Percentiles rank a stretch among this genome's conserved stretches.
Conservation (phyloP, 1,140 invertebrate genomes). For the Leptinotarsa texana region DNA sequence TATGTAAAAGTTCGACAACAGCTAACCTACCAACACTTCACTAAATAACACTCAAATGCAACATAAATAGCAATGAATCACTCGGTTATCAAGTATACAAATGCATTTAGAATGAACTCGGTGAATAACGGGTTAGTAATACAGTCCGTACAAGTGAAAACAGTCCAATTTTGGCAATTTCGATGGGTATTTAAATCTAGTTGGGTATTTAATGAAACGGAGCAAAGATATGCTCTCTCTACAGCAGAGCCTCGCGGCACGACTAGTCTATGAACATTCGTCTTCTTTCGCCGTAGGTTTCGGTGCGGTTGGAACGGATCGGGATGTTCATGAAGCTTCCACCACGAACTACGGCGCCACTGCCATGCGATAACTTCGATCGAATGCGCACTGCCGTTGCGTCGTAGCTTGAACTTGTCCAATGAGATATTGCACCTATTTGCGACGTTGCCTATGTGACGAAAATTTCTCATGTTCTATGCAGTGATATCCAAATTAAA, state of each 20-base stretch:
- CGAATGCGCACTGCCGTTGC: conserved; percentile 31
- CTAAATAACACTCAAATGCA: conserved; percentile 20
- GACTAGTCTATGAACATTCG: conserved; percentile 28
- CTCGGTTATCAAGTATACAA: conserved; percentile 4
- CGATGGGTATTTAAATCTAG: conserved; percentile 15
- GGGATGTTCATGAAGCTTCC: conserved; percentile 23
- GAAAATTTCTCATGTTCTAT: neutral
- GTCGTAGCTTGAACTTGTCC: conserved; percentile 19
- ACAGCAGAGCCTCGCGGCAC: conserved; percentile 36
- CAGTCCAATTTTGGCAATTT: conserved; percentile 13
- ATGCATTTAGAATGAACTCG: conserved; percentile 5
- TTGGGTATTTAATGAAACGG: conserved; percentile 7
- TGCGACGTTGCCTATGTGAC: neutral
- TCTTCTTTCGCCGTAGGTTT: conserved; percentile 20
- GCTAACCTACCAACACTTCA: conserved; percentile 21
- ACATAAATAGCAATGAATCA: conserved; percentile 24
- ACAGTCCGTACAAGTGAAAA: neutral
- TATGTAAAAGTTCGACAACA: conserved; percentile 9
- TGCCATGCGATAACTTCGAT: conserved; percentile 32
- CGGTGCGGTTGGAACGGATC: conserved; percentile 19
- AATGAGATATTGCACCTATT: conserved; percentile 15
- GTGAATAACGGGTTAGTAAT: conserved; percentile 2
- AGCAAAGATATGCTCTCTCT: conserved; percentile 22
- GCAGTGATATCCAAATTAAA: too few species aligned
- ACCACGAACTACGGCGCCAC: conserved; percentile 27